These are phyloP conservation scores for Pseudochromis fuscus DNA, from an alignment of 2,797 vertebrate genomes.

Conservation along the genomic window DNA sequence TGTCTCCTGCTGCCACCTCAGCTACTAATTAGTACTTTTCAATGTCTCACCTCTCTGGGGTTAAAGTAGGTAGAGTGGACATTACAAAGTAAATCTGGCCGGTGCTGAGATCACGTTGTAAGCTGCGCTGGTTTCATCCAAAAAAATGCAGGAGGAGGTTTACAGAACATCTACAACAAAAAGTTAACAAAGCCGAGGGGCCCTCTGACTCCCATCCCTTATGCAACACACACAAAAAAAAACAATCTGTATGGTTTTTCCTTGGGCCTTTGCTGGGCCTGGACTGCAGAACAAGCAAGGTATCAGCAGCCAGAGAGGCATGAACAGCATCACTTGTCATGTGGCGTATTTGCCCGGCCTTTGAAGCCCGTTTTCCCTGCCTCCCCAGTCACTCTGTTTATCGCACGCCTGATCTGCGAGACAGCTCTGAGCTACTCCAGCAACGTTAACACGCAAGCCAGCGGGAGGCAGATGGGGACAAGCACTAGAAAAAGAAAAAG, in stretches of 20 bases:
- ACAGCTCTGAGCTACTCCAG: conserved; percentile 63
- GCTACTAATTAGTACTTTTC: conserved; percentile 74
- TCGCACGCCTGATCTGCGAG: conserved; percentile 56
- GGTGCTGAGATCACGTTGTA: background rate
- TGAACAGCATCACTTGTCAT: conserved; percentile 69
- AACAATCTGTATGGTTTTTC: conserved; percentile 25
- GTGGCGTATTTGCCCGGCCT: conserved; percentile 37
- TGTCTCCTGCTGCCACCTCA: conserved; percentile 37
- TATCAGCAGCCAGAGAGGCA: conserved; percentile 31
- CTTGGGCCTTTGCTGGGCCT: conserved; percentile 8
- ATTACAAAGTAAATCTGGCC: background rate
- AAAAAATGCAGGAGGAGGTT: conserved; percentile 29
- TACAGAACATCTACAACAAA: conserved; percentile 49
- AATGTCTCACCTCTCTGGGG: conserved; percentile 59
- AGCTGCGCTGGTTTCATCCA: conserved; percentile 7
- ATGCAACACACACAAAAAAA: conserved; percentile 30
- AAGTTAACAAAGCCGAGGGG: conserved; percentile 38
- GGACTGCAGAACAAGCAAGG: conserved; percentile 18
- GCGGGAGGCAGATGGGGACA: conserved; percentile 54
- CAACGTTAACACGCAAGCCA: conserved; percentile 39
- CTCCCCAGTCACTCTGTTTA: conserved; percentile 61
- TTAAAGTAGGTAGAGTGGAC: conserved; percentile 15
- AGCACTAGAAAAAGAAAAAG: conserved; percentile 19
- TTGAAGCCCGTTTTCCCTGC: conserved; percentile 62
- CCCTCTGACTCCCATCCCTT: conserved; percentile 23